Base-by-base conservation (phyloP, 64 coral and sea anemone species). In the Porites lutea region DNA sequence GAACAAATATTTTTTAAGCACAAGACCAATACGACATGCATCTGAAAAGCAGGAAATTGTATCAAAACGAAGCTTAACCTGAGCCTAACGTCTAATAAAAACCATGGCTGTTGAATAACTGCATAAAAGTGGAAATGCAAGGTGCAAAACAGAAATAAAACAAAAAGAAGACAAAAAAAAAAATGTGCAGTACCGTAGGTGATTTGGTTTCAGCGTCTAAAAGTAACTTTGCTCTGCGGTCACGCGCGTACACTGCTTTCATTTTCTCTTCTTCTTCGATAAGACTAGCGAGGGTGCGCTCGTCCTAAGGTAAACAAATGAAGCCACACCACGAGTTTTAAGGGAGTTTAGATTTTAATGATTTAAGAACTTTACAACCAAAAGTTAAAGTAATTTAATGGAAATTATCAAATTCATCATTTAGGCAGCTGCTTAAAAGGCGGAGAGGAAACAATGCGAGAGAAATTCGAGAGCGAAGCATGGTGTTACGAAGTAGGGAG, bases 191-290 rank as follows among this genome's bases (percentile, higher is more conserved):
- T 92, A 92, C 90, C 90, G 51, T 92, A 61, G 12, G 54, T 60
- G 52, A 7, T 60, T 91, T 74, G 50, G 20, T 48, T 61, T 84
- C 37, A 50, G 79, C 63, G 13, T 91, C 68, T 74, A 14, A 23
- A 72, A 21, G 59, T 49, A 82, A 59, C 82, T 91, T 55, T 49
- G 14, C 81, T 21, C 37, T 21, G 44, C 53, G 48, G 3, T 67
- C 21, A 65, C 46, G 48, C 37, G 82, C 82, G 69, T 67, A 59
- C 5, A 75, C 15, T 44, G 63, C 52, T 13, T 72, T 53, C 61
- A 92, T 70, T 77, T 84, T 62, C 54, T 86, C 60, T 65, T 92
- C 90, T 6, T 92, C 72, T 58, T 68, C 69, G 16, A 92, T 19
- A 4, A 92, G 82, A 76, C 65, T 19, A 8, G 72, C 60, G 27